Evolutionary conservation across 2,113 vertebrate genomes (phyloP), one percentile per base, ranked within the genome.

Genomic region (Sitta europaea): DNA sequence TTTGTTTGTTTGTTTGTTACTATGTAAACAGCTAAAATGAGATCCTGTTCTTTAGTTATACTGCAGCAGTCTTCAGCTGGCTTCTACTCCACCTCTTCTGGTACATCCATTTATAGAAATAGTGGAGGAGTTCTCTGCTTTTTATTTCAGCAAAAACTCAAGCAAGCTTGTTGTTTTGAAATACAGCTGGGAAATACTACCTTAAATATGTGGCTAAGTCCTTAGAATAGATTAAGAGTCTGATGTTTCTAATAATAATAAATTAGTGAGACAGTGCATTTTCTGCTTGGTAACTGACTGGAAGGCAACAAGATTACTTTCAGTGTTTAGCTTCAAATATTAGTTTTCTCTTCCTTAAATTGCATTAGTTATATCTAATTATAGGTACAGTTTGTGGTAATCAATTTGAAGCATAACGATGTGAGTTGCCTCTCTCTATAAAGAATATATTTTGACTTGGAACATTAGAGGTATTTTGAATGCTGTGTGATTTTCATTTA

Each of bases 351-450:
- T 89, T 83, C 59, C 72, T 82, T 75, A 90, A 84, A 95, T 94
- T 97, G 50, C 21, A 86, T 92, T 92, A 94, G 75, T 96, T 94
- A 63, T 84, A 86, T 79, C 53, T 96, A 97, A 97, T 96, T 95
- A 94, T 82, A 95, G 57, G 63, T 94, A 90, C 31, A 86, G 77
- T 97, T 96, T 95, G 59, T 79, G 36, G n/a, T 96, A 93, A 95
- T 97, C 81, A 85, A 58, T 94, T 89, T 95, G 92, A 91, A 87
- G 71, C 93, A 65, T 72, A 54, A 75, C 5, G 6, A 86, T 91
- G 53, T 76, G 50, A 91, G 86, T 85, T 96, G 27, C 36, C 21
- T 94, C 51, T 90, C 67, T 94, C 38, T 61, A 16, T 67, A 88
- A 96, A 94, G 78, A 95, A 91, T 95, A 73, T 88, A 90, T 97